Base-by-base conservation (phyloP, 2,797 vertebrate species). In the Cyclura pinguis region DNA sequence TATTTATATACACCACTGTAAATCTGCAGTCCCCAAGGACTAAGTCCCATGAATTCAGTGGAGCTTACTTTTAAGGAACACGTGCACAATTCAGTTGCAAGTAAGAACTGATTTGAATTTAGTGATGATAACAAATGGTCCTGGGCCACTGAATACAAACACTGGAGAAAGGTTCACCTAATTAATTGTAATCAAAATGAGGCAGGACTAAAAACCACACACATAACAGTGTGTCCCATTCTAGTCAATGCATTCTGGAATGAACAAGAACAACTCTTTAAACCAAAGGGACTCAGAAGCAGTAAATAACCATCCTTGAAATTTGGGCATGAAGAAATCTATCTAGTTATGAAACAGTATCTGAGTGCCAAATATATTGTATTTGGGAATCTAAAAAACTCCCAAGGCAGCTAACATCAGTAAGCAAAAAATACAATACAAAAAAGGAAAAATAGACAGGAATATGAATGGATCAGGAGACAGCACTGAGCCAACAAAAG, bases 101-200 rank as follows among this genome's bases (percentile, higher is more conserved):
- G 78, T 22, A 47, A 52, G 24, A 80, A 80, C 16, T 29, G 6
- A 47, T 32, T 80, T 52, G 78, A 52, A 80, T 80, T 50, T 27
- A 52, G 22, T 80, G 50, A 52, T 16, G 24, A 80, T 14, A 32
- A 55, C 50, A 81, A 55, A 84, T 67, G 35, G 9, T 13, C 27
- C 82, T 47, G 38, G 50, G 38, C 10, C 20, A 38, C 22, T 83
- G 57, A 64, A 42, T 64, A 69, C 62, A 69, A 69, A 16, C 62
- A 64, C 5, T 47, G 38, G 35, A 6, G 35, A 64, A 64, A 83
- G 22, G 12, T 13, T 27, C 9, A 64, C 35, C 22, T 83, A 64
- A 64, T 81, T 57, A n/a, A 57, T 57, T 32, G 57, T n/a, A 84
- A 42, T 84, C 29, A 29, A 84, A 84, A 69, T 84, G 83, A 84